These are phyloP conservation scores for Lamprologus callipterus DNA, from an alignment of 2,113 vertebrate species.

Conservation along the genomic window DNA sequence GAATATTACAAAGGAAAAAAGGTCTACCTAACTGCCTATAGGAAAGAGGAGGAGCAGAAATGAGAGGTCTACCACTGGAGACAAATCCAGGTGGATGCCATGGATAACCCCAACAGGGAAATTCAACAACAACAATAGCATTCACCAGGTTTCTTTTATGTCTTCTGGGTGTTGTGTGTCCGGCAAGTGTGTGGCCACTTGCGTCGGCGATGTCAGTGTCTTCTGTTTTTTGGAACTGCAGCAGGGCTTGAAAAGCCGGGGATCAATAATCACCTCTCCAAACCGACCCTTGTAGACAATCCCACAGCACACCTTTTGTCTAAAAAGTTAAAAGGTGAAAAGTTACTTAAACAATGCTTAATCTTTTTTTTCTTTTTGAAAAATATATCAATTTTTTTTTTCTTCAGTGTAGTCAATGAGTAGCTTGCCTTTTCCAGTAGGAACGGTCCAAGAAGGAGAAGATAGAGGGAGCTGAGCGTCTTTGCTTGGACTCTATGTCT, in stretches of 20 bases:
- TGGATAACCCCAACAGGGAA: slow-evolving; percentile 32
- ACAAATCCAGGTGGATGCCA: slow-evolving; percentile 67
- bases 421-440: slow-evolving; percentile 73
- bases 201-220: slow-evolving; percentile 35
- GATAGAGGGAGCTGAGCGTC: slow-evolving; percentile 60
- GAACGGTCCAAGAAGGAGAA: slow-evolving; percentile 77
- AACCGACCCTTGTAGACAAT: slow-evolving; percentile 79
- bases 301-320: slow-evolving; percentile 79
- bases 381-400: not conserved
- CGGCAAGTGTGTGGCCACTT: slow-evolving; percentile 50
- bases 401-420: not conserved
- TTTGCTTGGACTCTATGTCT: slow-evolving; percentile 74
- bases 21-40: slow-evolving; percentile 49
- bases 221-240: slow-evolving; percentile 72
- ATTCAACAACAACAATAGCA: not conserved
- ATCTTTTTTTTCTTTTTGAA: not conserved
- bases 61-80: slow-evolving; percentile 77
- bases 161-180: slow-evolving; percentile 59
- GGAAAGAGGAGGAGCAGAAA: slow-evolving; percentile 12
- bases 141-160: slow-evolving; percentile 72
- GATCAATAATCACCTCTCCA: slow-evolving; percentile 80
- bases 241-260: slow-evolving; percentile 78
- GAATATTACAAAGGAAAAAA: slow-evolving; percentile 26
- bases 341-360: not conserved
- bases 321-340: not conserved